Evolutionary conservation across 2,113 vertebrate genomes (phyloP), one percentile per base, ranked within the genome.

Genomic region (Acanthisitta chloris): DNA sequence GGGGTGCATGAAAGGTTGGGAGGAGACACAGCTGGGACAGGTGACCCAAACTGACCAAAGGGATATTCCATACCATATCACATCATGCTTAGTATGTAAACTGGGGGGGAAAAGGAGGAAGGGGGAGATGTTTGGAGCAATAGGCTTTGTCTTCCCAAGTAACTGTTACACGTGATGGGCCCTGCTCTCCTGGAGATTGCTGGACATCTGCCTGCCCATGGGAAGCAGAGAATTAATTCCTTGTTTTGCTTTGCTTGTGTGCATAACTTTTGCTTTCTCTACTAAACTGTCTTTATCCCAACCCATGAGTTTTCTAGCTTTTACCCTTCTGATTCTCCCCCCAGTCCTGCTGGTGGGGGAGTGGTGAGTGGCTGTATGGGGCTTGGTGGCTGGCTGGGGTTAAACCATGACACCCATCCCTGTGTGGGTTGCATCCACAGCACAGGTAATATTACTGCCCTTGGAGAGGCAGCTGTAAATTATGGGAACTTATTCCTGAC

Each of bases 131-230:
- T 46, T 67, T 59, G 69, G 19, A 52, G 43, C 20, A 10, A 38
- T 14, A 15, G 7, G 0, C 0, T 38, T 58, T 81, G 45, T 45
- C 38, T 38, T 58, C 52, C 45, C 28, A 51, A 43, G 59, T 20
- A 36, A 59, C 10, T 0, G 0, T 40, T n/a, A 69, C 8, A n/a
- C 6, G n/a, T 54, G 40, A 69, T 61, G 17, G n/a, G 54, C 54
- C n/a, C 29, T 42, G n/a, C n/a, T 67, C n/a, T 69, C 31, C 70
- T 69, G 46, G 25, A 29, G 20, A 69, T 48, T 29, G 29, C 25
- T 42, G 28, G 42, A 42, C 38, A 42, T 28, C 12, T 42, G 59
- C 28, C 26, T 82, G n/a, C 9, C 25, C 46, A 46, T 15, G 20
- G 18, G 46, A 69, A 69, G 14, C 2, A 48, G 29, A 17, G n/a